Conservation (phyloP, 2,113 vertebrate genomes). For the Apaloderma vittatum region DNA sequence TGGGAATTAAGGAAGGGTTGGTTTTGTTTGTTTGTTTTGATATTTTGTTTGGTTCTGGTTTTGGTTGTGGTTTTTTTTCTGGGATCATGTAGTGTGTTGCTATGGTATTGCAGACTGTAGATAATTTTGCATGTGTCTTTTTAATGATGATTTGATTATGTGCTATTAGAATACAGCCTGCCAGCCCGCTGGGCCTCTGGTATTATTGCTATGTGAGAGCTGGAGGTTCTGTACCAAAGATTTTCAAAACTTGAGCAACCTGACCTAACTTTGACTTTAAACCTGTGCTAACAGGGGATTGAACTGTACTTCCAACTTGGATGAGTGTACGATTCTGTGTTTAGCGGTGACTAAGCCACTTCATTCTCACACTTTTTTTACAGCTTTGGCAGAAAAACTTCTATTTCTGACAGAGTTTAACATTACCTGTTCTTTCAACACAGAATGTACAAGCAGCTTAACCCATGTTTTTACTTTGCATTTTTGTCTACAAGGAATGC, state of each 20-base stretch:
- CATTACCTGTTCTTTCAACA: not conserved
- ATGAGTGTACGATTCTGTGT: not conserved
- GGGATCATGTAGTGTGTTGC: not conserved
- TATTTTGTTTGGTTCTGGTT: too few species aligned
- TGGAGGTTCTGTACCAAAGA: not conserved
- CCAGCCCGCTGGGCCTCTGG: not conserved
- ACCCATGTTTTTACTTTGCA: not conserved
- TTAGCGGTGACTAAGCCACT: not conserved
- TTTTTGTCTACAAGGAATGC: not conserved
- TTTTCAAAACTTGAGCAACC: conserved; percentile 1
- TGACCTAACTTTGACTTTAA: conserved; percentile 1
- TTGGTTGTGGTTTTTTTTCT: not conserved
- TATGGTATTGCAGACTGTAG: not conserved
- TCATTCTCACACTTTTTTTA: not conserved
- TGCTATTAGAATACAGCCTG: not conserved
- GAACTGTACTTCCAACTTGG: not conserved
- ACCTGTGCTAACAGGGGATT: not conserved
- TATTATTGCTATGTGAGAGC: not conserved
- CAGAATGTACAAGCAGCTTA: not conserved
- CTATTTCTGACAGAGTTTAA: not conserved
- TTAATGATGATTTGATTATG: not conserved
- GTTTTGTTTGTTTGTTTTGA: too few species aligned
- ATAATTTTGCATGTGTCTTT: not conserved
- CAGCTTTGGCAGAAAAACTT: not conserved
- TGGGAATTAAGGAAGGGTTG: not conserved